Conservation (phyloP, 2,888 invertebrate species). For the Hartigia nigra region DNA sequence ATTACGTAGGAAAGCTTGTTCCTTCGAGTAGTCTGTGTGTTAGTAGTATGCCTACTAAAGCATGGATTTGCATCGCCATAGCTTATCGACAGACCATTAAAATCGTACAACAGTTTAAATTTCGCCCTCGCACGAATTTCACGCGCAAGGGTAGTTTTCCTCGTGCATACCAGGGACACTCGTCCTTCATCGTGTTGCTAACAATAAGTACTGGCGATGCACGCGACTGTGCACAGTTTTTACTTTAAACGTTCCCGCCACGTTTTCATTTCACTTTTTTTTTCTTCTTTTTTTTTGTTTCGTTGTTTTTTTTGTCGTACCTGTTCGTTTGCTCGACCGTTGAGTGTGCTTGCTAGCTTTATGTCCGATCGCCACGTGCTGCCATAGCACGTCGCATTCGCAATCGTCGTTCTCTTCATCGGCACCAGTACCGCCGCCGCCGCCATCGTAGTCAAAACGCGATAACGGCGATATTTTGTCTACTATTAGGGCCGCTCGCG, state of each 20-base stretch:
- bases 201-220: slow-evolving; percentile 19
- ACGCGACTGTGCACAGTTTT: slow-evolving; percentile 12
- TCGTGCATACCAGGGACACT: background rate
- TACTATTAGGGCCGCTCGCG: background rate
- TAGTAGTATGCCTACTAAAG: slow-evolving; percentile 57
- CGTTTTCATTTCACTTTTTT: slow-evolving; percentile 9
- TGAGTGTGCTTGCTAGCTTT: slow-evolving; percentile 19
- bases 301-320: slow-evolving; percentile 9
- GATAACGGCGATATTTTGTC: background rate
- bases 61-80: slow-evolving; percentile 38
- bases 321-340: slow-evolving; percentile 7
- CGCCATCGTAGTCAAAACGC: background rate
- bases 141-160: background rate
- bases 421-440: background rate
- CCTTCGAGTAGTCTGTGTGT: slow-evolving; percentile 19
- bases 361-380: slow-evolving; percentile 18
- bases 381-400: slow-evolving; percentile 6
- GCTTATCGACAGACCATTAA: slow-evolving; percentile 12
- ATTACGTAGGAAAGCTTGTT: slow-evolving; percentile 5
- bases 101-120: background rate
- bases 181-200: background rate
- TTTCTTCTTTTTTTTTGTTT: background rate
- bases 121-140: background rate
- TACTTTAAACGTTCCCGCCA: slow-evolving; percentile 12
- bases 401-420: background rate